These are phyloP conservation scores for Bombyx huttoni DNA, from an alignment of 2,888 invertebrate species.

Conservation along the genomic window DNA sequence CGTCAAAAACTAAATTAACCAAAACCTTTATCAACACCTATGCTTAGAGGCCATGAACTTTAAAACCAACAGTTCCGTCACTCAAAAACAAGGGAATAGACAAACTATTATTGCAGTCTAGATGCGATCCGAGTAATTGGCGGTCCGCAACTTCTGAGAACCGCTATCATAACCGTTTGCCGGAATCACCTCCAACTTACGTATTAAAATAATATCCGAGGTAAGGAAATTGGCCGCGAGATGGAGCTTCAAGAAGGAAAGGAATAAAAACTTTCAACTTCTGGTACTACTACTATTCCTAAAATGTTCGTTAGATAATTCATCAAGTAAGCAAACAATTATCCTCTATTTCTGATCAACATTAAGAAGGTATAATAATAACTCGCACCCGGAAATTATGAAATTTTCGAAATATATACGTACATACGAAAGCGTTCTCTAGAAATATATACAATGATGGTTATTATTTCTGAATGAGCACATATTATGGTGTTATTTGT, in stretches of 20 bases:
- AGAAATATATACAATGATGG: too few relatives aligned
- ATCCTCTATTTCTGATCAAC: too few relatives aligned
- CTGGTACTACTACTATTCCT: conserved; percentile 7
- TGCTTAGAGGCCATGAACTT: neutral
- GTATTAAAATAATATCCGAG: conserved; percentile 28
- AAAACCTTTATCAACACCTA: neutral
- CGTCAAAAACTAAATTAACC: conserved; percentile 4
- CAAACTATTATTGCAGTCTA: conserved; percentile 14
- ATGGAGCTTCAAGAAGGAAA: conserved; percentile 36
- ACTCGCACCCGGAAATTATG: too few relatives aligned
- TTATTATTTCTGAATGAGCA: too few relatives aligned
- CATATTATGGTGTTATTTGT: too few relatives aligned
- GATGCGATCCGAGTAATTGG: conserved; percentile 46
- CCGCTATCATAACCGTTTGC: conserved; percentile 43
- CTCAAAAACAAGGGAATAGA: conserved; percentile 8
- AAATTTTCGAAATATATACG: too few relatives aligned
- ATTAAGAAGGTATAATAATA: too few relatives aligned
- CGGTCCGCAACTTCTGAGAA: conserved; percentile 43
- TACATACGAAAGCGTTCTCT: too few relatives aligned
- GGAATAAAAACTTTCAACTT: conserved; percentile 6
- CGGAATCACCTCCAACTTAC: conserved; percentile 39
- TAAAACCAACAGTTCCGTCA: neutral
- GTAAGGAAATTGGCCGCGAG: conserved; percentile 52
- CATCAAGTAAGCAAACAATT: too few relatives aligned
- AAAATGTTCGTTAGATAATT: neutral